Percentiles rank a stretch among this genome's conserved stretches.
Conservation (phyloP, 2,797 vertebrate species). For the Hozukius guyotensis region DNA sequence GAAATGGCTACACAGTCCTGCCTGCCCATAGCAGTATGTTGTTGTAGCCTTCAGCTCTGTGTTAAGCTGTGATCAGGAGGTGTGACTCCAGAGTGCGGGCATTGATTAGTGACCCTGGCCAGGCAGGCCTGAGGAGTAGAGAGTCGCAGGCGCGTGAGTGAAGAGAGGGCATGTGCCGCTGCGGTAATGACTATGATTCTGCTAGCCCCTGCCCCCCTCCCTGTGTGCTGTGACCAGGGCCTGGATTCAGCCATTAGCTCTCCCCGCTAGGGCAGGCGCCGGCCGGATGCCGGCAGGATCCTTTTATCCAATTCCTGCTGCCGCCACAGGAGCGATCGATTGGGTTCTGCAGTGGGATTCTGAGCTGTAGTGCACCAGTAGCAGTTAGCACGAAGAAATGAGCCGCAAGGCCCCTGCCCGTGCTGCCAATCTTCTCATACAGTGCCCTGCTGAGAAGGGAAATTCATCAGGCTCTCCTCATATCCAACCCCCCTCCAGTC, state of each 20-base stretch:
- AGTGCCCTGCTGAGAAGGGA: conserved; percentile 83
- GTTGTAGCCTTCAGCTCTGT: conserved; percentile 68
- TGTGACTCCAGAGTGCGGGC: conserved; percentile 75
- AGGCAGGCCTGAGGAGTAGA: conserved; percentile 76
- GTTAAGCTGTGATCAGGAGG: conserved; percentile 76
- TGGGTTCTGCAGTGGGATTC: conserved; percentile 84
- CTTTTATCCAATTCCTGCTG: conserved; percentile 86
- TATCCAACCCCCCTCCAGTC: conserved; percentile 51
- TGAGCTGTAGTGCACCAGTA: conserved; percentile 84
- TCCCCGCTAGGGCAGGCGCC: conserved; percentile 83
- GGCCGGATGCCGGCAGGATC: conserved; percentile 85
- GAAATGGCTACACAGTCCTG: conserved; percentile 75
- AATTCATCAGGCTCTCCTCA: conserved; percentile 87
- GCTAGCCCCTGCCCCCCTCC: conserved; percentile 76
- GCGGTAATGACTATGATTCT: conserved; percentile 86
- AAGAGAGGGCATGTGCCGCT: conserved; percentile 82
- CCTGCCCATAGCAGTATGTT: conserved; percentile 58
- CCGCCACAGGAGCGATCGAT: conserved; percentile 90
- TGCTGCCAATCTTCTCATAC: conserved; percentile 90
- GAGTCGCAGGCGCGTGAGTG: conserved; percentile 69
- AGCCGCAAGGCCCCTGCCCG: conserved; percentile 86
- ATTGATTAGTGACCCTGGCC: conserved; percentile 77
- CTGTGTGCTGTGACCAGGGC: conserved; percentile 84
- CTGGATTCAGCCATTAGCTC: conserved; percentile 88
- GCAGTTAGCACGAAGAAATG: conserved; percentile 88